phyloP scores from a whole-genome alignment of 2,888 invertebrate species.

The Metalampra italica region DNA sequence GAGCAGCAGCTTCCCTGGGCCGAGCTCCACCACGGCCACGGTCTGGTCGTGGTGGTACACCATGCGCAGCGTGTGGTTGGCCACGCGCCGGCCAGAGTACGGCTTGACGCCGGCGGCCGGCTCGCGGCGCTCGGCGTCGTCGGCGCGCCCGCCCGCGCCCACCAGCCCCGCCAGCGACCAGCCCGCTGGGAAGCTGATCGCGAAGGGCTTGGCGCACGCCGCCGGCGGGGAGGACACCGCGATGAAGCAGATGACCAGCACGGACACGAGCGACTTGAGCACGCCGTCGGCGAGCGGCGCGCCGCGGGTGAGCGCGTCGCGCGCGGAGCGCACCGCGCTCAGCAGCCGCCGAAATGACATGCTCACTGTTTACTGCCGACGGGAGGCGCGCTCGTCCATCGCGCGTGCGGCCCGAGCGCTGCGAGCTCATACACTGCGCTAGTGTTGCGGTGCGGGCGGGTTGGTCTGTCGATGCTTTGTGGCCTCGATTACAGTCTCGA shows the following conservation, averaged over 20 bases:
- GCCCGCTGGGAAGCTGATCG: slow-evolving; percentile 66
- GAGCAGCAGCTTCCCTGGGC: slow-evolving; percentile 82
- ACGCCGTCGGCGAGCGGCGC: slow-evolving; percentile 64
- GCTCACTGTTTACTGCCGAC: slow-evolving; percentile 11
- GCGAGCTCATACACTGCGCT: too few relatives aligned
- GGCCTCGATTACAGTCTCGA: too few relatives aligned
- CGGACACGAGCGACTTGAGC: slow-evolving; percentile 59
- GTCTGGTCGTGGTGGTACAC: slow-evolving; percentile 90
- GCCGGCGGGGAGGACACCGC: slow-evolving; percentile 66
- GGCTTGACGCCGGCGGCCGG: slow-evolving; percentile 72
- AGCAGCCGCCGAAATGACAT: slow-evolving; percentile 65
- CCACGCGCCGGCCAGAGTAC: slow-evolving; percentile 81
- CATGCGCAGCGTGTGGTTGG: slow-evolving; percentile 83
- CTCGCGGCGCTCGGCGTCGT: slow-evolving; percentile 46
- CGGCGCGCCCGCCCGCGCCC: slow-evolving; percentile 56
- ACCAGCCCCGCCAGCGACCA: slow-evolving; percentile 70
- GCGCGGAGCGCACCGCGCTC: slow-evolving; percentile 61
- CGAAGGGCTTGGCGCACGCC: slow-evolving; percentile 69
- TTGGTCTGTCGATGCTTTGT: too few relatives aligned
- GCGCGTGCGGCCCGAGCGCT: slow-evolving; percentile 31
- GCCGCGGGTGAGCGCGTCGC: slow-evolving; percentile 54
- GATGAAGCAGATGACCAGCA: slow-evolving; percentile 64
- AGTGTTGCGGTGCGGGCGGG: too few relatives aligned
- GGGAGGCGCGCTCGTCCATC: slow-evolving; percentile 32
- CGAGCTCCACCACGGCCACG: slow-evolving; percentile 89